A percentile compares a stretch with the other conserved stretches of the same genome.
phyloP scores from a whole-genome alignment of 2,888 invertebrate genomes.

The Drosophila multiciliata region DNA sequence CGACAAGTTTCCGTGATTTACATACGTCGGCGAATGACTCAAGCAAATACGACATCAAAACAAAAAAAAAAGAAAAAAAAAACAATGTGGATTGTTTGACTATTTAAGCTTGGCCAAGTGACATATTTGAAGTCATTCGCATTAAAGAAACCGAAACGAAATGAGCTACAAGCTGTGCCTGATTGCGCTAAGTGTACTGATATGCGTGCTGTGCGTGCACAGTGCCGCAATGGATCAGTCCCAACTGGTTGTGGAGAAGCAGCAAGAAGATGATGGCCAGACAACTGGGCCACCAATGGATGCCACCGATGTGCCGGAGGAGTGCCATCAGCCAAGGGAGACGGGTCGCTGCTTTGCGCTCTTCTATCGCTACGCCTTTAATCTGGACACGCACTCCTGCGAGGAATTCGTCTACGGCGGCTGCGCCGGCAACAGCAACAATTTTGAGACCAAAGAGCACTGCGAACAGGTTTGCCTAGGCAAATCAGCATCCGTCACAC shows the following conservation, averaged over 20 bases:
- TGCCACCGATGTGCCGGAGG: constrained; percentile 55
- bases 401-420: constrained; percentile 91
- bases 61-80: constrained; percentile 13
- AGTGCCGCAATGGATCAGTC: constrained; percentile 39
- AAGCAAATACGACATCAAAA: constrained; percentile 52
- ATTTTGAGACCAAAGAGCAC: constrained; percentile 88
- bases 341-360: constrained; percentile 90
- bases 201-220: constrained; percentile 27
- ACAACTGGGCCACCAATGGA: constrained; percentile 10
- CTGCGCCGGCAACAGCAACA: constrained; percentile 92
- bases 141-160: constrained; percentile 42
- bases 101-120: constrained; percentile 62
- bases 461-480: constrained; percentile 87
- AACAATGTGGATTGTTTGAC: constrained; percentile 28
- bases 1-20: constrained; percentile 53
- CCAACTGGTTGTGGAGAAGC: constrained; percentile 63
- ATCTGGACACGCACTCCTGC: constrained; percentile 86
- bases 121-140: constrained; percentile 52
- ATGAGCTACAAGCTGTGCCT: constrained; percentile 53
- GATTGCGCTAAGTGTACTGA: constrained; percentile 32
- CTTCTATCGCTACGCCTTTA: constrained; percentile 80
- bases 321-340: constrained; percentile 88
- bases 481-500: constrained; percentile 32
- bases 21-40: constrained; percentile 68
- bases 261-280: constrained; percentile 21